These are phyloP conservation scores for Agraylea sexmaculata DNA, from an alignment of 1,140 invertebrate genomes.

Conservation along the genomic window DNA sequence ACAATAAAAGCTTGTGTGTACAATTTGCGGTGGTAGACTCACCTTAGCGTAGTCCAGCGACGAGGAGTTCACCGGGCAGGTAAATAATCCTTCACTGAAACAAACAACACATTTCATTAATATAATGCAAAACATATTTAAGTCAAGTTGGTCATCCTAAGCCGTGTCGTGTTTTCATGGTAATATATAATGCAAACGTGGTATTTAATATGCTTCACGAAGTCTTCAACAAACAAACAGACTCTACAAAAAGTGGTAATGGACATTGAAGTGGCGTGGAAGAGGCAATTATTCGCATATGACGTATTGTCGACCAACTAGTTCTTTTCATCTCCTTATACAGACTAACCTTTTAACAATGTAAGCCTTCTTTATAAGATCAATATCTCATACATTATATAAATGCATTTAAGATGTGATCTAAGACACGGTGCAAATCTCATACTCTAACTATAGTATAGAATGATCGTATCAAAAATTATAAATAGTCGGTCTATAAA, in stretches of 20 bases:
- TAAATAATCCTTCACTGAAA: slow-evolving; percentile 47
- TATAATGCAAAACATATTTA: not conserved
- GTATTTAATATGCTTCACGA: not conserved
- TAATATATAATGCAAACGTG: not conserved
- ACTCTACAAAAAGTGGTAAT: not conserved
- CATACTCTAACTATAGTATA: not conserved
- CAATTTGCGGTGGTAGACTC: slow-evolving; percentile 16
- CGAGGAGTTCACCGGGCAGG: slow-evolving; percentile 41
- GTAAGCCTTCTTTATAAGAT: too few species aligned
- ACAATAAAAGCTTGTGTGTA: slow-evolving; percentile 2
- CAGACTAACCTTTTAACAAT: too few species aligned
- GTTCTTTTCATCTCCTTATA: too few species aligned
- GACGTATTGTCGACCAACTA: too few species aligned
- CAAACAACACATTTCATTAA: slow-evolving; percentile 22
- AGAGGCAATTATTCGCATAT: too few species aligned
- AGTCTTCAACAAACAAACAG: not conserved
- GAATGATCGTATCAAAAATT: not conserved
- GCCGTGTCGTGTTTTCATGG: not conserved
- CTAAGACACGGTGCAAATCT: too few species aligned
- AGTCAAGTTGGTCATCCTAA: not conserved
- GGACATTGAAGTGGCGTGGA: too few species aligned
- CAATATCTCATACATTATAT: too few species aligned
- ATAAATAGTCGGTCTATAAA: not conserved
- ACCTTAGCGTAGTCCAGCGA: slow-evolving; percentile 46
- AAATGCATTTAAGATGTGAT: too few species aligned